Evolutionary conservation across 2,797 vertebrate species (phyloP), one percentile per base, ranked within the genome.

Genomic region (Ctenopoma multispine): DNA sequence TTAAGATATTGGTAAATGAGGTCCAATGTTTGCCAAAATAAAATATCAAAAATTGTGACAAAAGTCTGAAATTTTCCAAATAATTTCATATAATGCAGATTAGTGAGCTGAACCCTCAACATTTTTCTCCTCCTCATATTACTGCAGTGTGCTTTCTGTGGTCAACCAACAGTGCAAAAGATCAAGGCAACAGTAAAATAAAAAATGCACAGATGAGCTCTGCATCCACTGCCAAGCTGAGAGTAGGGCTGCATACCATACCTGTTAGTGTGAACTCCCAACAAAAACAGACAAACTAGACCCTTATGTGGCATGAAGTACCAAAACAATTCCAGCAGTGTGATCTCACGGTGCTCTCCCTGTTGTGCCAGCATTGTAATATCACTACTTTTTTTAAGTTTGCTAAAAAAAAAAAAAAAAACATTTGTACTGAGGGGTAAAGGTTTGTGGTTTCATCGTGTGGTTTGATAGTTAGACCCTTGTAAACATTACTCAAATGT

Each of bases 131-230:
- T 36, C 36, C 36, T 36, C 36, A 46, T 18, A 49, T 50, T 27
- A 68, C 71, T 43, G 59, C 48, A 72, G 59, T 36, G 31, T 18
- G 34, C 63, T 67, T 63, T 38, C 58, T 48, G 63, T 68, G 50
- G 54, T 64, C 65, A n/a, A 13, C 36, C 67, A 53, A 23, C 1
- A 6, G 17, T 27, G 14, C 7, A 44, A 46, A 36, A 69, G 71
- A 78, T 55, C 49, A 68, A 36, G 44, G 58, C 49, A 50, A 14
- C 54, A 38, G 46, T 41, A 23, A 58, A 24, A 18, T 10, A 20
- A 4, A 43, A 53, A 53, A 63, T n/a, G 9, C 29, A 38, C 4
- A 65, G 11, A 41, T 62, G 56, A 41, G 48, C 51, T n/a, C 63
- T 63, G 58, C 36, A 53, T 60, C 48, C 46, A 38, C 7, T 23